A percentile compares a stretch with the other conserved stretches of the same genome.
These are phyloP conservation scores for Ophion ventricosus DNA, from an alignment of 2,888 invertebrate species.

Conservation along the genomic window DNA sequence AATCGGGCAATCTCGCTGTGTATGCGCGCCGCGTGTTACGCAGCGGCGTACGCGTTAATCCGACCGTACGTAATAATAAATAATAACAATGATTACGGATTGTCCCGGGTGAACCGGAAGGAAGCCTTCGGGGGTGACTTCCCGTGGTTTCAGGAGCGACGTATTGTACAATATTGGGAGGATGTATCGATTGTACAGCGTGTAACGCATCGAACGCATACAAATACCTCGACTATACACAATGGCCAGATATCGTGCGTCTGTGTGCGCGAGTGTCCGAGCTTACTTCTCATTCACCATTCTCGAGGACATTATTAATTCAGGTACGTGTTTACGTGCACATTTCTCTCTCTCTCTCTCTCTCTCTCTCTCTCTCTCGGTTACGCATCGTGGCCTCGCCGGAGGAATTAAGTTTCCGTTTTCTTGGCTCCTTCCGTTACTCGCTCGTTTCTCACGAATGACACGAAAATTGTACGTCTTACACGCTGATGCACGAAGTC, in stretches of 20 bases:
- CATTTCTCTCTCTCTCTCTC: conserved; percentile 8
- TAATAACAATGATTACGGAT: conserved; percentile 31
- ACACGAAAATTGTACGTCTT: conserved; percentile 20
- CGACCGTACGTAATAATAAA: conserved; percentile 31
- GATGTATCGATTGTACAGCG: conserved; percentile 10
- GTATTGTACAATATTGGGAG: conserved; percentile 16
- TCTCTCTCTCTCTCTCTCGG: not conserved
- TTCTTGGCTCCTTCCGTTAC: conserved; percentile 4
- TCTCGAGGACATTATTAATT: conserved; percentile 48
- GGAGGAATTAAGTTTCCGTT: conserved; percentile 38
- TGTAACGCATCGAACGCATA: not conserved
- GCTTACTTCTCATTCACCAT: conserved; percentile 54
- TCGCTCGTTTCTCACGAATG: conserved; percentile 31
- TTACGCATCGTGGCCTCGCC: conserved; percentile 49
- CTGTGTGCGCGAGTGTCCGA: conserved; percentile 9
- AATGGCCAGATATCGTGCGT: not conserved
- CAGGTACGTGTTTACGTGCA: conserved; percentile 50
- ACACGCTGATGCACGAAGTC: not conserved
- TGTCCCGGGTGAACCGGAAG: conserved; percentile 55
- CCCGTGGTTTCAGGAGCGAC: conserved; percentile 41
- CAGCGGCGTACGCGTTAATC: conserved; percentile 9
- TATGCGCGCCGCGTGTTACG: conserved; percentile 3
- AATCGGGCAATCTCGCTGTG: conserved; percentile 33
- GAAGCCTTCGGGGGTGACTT: conserved; percentile 56
- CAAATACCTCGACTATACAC: not conserved